phyloP scores from a whole-genome alignment of 2,888 invertebrate genomes.

The Sicus ferrugineus region DNA sequence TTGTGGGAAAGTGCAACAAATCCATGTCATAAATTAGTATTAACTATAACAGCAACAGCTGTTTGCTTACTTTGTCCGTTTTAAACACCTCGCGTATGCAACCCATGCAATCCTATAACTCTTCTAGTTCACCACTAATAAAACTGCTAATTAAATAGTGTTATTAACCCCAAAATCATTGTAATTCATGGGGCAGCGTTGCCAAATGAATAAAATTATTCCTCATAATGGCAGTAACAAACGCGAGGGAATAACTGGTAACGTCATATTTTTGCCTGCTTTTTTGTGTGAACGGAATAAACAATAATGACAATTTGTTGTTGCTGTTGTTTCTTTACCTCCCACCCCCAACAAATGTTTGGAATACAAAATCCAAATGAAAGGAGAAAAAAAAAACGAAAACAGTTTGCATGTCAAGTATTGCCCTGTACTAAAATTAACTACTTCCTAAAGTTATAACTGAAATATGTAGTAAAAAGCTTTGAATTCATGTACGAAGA shows the following conservation, averaged over 20 bases:
- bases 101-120: not conserved
- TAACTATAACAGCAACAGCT: not conserved
- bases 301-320: slow-evolving; percentile 7
- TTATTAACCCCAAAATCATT: slow-evolving; percentile 19
- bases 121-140: not conserved
- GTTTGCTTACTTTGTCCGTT: not conserved
- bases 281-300: not conserved
- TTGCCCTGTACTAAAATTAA: not conserved
- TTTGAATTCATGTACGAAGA: not conserved
- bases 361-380: not conserved
- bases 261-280: too few species aligned
- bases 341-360: not conserved
- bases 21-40: not conserved
- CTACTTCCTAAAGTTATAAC: not conserved
- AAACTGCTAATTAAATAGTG: not conserved
- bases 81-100: not conserved
- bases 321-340: not conserved
- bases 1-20: not conserved
- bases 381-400: not conserved
- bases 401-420: not conserved
- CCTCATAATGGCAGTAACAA: too few species aligned
- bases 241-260: too few species aligned
- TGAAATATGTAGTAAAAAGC: not conserved
- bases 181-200: slow-evolving; percentile 1
- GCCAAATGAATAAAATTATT: slow-evolving; percentile 13